Evolutionary conservation across 1,140 invertebrate species (phyloP), one percentile per base, ranked within the genome.

Genomic region (Vanessa atalanta): DNA sequence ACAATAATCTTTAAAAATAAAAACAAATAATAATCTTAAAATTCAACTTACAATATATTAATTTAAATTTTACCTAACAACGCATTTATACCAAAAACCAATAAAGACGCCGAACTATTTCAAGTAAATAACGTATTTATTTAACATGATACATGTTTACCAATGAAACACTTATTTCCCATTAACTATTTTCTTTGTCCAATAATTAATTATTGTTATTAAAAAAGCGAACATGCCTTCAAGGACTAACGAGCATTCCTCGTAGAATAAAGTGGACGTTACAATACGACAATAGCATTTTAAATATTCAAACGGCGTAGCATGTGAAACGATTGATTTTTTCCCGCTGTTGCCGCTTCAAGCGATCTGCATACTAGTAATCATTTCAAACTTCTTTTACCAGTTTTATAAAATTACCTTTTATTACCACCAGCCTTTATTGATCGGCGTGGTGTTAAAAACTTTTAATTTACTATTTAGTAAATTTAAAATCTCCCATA

Each of bases 241-340:
- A 50, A 76, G 74, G 74, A 65, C 74, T 76, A 76, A 76, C 72
- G 74, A 76, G 74, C 70, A 68, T 68, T 55, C 74, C 74, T 76
- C 72, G 53, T 72, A 68, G 74, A 76, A 76, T 76, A 76, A 76
- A 72, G 74, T 76, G 47, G 74, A 71, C 65, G 74, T 76, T 72
- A 76, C 70, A 76, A 76, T 72, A 60, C 61, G 53, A 48, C 51
- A n/a, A 71, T 47, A 23, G 70, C 70, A 64, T 61, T 68, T 72
- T 65, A 73, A 67, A 67, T 60, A 64, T 68, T 63, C 74, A 72
- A 76, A 37, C 43, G 31, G 69, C 74, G 55, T 71, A 65, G 74
- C 74, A 76, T 76, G 70, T 76, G 72, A 76, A 76, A 72, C 64
- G 69, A 76, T 76, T 76, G 74, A 76, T 76, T 76, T 72, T 76